These are phyloP conservation scores for Plectrocnemia conspersa DNA, from an alignment of 1,140 invertebrate genomes.

Conservation along the genomic window DNA sequence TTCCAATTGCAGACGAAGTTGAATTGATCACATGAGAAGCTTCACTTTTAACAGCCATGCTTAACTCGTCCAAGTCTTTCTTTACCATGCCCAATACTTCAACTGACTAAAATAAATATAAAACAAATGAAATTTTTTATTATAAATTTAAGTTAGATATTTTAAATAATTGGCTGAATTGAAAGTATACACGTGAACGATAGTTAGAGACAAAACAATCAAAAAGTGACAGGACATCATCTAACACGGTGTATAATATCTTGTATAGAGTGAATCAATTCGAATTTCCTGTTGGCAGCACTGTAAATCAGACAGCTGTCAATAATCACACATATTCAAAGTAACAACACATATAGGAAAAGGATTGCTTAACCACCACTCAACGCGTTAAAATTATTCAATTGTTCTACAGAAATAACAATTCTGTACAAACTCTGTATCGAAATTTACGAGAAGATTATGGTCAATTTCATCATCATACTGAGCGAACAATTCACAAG, in stretches of 20 bases:
- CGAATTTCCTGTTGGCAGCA: background rate
- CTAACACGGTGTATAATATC: background rate
- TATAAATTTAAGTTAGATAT: slow-evolving; percentile 6
- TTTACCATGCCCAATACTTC: slow-evolving; percentile 72
- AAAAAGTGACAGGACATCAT: background rate
- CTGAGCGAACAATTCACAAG: too few relatives aligned
- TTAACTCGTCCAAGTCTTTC: slow-evolving; percentile 69
- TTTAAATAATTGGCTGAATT: background rate
- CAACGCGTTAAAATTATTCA: too few relatives aligned
- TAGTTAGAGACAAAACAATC: background rate
- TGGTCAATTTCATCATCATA: too few relatives aligned
- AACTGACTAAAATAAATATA: slow-evolving; percentile 60
- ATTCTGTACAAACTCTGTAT: too few relatives aligned
- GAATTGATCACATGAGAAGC: slow-evolving; percentile 59
- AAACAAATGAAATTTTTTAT: slow-evolving; percentile 13
- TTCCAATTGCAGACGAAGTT: slow-evolving; percentile 60
- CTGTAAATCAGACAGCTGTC: too few relatives aligned
- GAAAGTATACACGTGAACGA: background rate
- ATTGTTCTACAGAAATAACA: too few relatives aligned
- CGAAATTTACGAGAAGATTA: too few relatives aligned
- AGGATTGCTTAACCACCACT: background rate
- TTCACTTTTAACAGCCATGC: slow-evolving; percentile 64
- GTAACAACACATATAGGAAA: background rate
- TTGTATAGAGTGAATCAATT: background rate
- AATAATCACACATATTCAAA: too few relatives aligned